Percentiles rank a stretch among this genome's conserved stretches.
phyloP scores from a whole-genome alignment of 2,888 invertebrate genomes.

The Chloroclystis v-ata region DNA sequence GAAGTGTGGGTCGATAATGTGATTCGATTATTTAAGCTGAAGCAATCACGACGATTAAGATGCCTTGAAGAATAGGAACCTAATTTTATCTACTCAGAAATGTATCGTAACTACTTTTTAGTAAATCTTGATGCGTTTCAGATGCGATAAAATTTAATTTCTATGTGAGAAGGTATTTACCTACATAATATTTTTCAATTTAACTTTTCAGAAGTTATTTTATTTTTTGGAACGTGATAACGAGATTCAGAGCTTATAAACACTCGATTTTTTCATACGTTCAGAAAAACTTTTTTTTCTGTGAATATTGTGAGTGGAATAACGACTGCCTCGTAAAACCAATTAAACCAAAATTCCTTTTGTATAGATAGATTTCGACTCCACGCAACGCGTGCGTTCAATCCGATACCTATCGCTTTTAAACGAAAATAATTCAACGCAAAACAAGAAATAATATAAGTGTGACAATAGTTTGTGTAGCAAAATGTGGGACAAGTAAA shows the following conservation, averaged over 20 bases:
- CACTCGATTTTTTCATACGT: not conserved
- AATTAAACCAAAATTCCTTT: conserved; percentile 9
- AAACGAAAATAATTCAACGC: conserved; percentile 24
- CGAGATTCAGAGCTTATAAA: too few species aligned
- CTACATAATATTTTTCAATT: too few species aligned
- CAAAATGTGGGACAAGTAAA: too few species aligned
- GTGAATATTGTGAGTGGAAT: not conserved
- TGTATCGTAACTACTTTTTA: too few species aligned
- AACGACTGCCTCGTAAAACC: not conserved
- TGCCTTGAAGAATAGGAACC: not conserved
- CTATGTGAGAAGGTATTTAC: too few species aligned
- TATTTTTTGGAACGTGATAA: too few species aligned
- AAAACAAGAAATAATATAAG: conserved; percentile 45
- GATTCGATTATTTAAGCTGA: conserved; percentile 21
- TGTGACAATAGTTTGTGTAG: conserved; percentile 30
- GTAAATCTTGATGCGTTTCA: too few species aligned
- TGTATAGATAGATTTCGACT: conserved; percentile 9
- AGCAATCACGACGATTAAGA: conserved; percentile 10
- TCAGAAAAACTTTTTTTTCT: not conserved
- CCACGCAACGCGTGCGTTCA: conserved; percentile 18
- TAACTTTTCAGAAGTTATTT: too few species aligned
- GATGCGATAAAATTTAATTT: too few species aligned
- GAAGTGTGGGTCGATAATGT: conserved; percentile 28
- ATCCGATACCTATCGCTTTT: conserved; percentile 20
- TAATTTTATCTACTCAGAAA: too few species aligned